phyloP scores from a whole-genome alignment of 1,140 invertebrate species.

The Centruroides vittatus region DNA sequence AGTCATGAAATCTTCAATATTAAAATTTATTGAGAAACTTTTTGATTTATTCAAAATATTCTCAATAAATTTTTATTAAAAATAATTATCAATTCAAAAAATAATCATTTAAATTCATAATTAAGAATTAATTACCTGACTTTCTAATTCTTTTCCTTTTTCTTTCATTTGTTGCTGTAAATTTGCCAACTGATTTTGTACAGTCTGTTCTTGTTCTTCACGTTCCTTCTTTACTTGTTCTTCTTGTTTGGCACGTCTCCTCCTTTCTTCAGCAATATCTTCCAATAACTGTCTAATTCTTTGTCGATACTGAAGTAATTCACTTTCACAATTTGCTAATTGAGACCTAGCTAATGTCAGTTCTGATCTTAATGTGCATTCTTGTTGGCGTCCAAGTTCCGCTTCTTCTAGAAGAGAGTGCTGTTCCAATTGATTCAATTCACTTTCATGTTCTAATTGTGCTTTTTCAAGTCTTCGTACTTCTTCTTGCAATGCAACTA shows the following conservation, averaged over 20 bases:
- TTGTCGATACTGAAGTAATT: slow-evolving; percentile 72
- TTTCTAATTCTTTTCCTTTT: slow-evolving; percentile 61
- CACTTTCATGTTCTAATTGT: slow-evolving; percentile 37
- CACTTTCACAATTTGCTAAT: slow-evolving; percentile 71
- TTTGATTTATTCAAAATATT: too few relatives aligned
- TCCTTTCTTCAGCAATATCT: slow-evolving; percentile 22
- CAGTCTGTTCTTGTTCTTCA: slow-evolving; percentile 55
- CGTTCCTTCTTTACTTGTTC: slow-evolving; percentile 26
- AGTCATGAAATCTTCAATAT: too few relatives aligned
- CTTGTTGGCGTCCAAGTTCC: slow-evolving; percentile 60
- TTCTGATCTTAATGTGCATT: slow-evolving; percentile 46
- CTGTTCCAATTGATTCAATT: slow-evolving; percentile 42
- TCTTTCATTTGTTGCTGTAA: slow-evolving; percentile 67
- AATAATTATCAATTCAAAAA: too few relatives aligned
- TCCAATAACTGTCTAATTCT: slow-evolving; percentile 41
- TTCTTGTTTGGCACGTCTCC: slow-evolving; percentile 8
- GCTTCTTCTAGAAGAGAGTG: slow-evolving; percentile 59
- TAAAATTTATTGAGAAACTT: too few relatives aligned
- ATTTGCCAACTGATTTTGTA: slow-evolving; percentile 57
- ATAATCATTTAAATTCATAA: too few relatives aligned
- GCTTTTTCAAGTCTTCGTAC: slow-evolving; percentile 49
- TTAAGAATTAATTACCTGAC: slow-evolving; percentile 39
- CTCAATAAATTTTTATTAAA: too few relatives aligned
- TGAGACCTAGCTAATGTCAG: slow-evolving; percentile 65
- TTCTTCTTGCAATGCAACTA: slow-evolving; percentile 67